phyloP scores from a whole-genome alignment of 2,113 vertebrate species.

The Perca schrenkii region DNA sequence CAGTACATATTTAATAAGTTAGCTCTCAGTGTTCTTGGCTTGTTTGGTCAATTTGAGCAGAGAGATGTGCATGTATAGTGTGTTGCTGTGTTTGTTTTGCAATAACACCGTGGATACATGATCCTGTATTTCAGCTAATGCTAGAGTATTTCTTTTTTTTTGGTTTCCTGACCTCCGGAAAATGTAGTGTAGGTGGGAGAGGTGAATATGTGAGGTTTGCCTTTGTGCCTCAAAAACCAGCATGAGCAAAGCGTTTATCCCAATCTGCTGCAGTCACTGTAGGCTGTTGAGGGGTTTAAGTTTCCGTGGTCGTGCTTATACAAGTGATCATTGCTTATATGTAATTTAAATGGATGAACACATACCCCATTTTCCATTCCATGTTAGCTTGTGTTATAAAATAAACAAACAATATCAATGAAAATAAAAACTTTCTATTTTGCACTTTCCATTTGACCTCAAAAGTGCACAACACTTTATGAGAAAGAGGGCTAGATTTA shows the following conservation, averaged over 20 bases:
- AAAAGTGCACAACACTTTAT: neutral
- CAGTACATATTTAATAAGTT: constrained; percentile 14
- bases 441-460: neutral
- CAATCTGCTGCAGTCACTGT: constrained; percentile 5
- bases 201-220: neutral
- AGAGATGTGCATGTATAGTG: neutral
- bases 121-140: neutral
- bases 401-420: neutral
- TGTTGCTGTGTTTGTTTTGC: neutral
- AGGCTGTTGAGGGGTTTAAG: neutral
- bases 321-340: neutral
- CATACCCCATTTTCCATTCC: neutral
- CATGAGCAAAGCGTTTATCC: constrained; percentile 5
- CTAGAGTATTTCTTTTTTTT: neutral
- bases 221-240: neutral
- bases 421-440: neutral
- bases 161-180: constrained; percentile 30
- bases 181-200: constrained; percentile 32
- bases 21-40: neutral
- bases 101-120: neutral
- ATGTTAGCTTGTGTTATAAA: neutral
- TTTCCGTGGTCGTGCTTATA: neutral
- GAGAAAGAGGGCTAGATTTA: no score
- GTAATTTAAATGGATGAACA: neutral
- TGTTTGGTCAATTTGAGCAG: constrained; percentile 7